Percentiles rank a stretch among this genome's conserved stretches.
Evolutionary conservation across 2,113 vertebrate genomes (phyloP).

Genomic region (Eclectus roratus): DNA sequence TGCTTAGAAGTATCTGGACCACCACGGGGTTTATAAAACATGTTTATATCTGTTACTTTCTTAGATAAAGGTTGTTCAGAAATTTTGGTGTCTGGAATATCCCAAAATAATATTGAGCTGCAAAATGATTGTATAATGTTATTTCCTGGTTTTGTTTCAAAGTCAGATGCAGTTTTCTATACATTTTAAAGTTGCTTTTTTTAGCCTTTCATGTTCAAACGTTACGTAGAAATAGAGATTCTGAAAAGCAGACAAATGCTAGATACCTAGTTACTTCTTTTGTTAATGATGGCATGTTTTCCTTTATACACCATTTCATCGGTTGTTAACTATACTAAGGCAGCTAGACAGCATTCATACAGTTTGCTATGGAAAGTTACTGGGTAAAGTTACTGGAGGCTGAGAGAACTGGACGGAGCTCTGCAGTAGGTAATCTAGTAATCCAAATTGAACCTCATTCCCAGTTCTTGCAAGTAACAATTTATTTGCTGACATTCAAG

Average conservation of each 20-base stretch:
- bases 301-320: neutral
- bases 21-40: conserved; percentile 33
- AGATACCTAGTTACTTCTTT: neutral
- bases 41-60: conserved; percentile 68
- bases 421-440: neutral
- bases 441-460: neutral
- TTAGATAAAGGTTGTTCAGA: neutral
- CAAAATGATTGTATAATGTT: neutral
- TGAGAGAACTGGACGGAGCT: neutral
- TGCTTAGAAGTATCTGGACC: conserved; percentile 80
- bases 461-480: neutral
- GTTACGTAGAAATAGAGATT: neutral
- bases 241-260: neutral
- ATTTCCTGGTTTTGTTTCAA: neutral
- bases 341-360: neutral
- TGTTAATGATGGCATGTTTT: neutral
- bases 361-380: neutral
- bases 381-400: neutral
- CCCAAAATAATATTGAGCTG: conserved; percentile 89
- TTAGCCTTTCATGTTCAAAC: neutral
- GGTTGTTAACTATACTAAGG: neutral
- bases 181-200: neutral
- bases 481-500: neutral
- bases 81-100: conserved; percentile 73
- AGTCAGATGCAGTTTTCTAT: neutral